Evolutionary conservation across 2,888 invertebrate genomes (phyloP), one percentile per base, ranked within the genome.

Genomic region (Limenitis camilla): DNA sequence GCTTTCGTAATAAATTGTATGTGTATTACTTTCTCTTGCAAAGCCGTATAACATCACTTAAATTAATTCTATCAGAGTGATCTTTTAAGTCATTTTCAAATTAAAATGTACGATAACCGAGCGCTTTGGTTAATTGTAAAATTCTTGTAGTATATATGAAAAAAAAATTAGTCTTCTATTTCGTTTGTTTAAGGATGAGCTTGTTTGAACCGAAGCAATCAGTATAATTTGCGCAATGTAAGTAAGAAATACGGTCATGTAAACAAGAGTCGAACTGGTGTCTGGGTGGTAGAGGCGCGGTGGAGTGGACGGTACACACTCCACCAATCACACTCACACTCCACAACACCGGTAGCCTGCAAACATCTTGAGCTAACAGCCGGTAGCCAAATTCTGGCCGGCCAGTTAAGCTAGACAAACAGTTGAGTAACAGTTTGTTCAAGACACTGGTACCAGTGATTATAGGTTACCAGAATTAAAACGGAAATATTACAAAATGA

Each of bases 301-400:
- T 81, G 68, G 67, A 85, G 86, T 82, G 85, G 73, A 72, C 61
- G 42, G 74, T 74, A 86, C 82, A 86, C 85, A 86, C 78, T 77
- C 61, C 58, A 66, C 42, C 42, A 43, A 31, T 38, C 45, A 45
- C 30, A 19, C 19, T 19, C 19, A 19, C 19, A 19, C 19, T 19
- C 19, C 19, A 67, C 71, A 81, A 82, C 81, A 82, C 85, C 84
- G 78, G 86, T 85, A 84, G 83, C 81, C 68, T 62, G 73, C 76
- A 83, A 82, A 84, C 78, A 81, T 72, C 75, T 72, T 49, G 40
- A 19, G 49, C 53, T 51, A 49, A 54, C 53, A 52, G 46, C 73
- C 73, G 71, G 58, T 75, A 71, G 69, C 72, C 70, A 72, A 75
- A 78, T 74, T 78, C 71, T 51, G 48, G 33, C 51, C 56, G 55